Evolutionary conservation across 2,888 invertebrate genomes (phyloP).

Genomic region (Steinernema carpocapsae): DNA sequence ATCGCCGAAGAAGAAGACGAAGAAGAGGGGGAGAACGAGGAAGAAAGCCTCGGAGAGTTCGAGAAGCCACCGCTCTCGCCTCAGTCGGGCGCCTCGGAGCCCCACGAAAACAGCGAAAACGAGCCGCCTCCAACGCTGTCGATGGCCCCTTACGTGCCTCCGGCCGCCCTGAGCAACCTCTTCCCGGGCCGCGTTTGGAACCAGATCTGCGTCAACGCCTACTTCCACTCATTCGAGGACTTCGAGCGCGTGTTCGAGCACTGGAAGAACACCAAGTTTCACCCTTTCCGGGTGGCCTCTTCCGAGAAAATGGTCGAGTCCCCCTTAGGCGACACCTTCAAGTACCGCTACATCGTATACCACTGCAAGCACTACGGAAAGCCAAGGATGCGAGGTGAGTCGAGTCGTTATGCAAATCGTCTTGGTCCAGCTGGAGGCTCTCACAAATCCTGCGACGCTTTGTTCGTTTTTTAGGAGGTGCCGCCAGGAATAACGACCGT

Average conservation of each 20-base stretch:
- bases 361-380: constrained; percentile 66
- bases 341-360: constrained; percentile 66
- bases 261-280: constrained; percentile 57
- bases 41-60: constrained; percentile 12
- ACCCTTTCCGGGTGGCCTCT: constrained; percentile 65
- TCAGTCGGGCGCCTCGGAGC: background rate
- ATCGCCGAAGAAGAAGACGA: constrained; percentile 27
- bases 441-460: constrained; percentile 25
- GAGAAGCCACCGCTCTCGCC: background rate
- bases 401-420: background rate
- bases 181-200: constrained; percentile 20
- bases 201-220: background rate
- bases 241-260: constrained; percentile 58
- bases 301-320: constrained; percentile 57
- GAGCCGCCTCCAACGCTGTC: background rate
- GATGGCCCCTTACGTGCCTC: constrained; percentile 18
- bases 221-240: constrained; percentile 44
- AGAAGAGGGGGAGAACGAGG: background rate
- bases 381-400: constrained; percentile 65
- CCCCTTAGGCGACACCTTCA: constrained; percentile 49
- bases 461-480: constrained; percentile 24
- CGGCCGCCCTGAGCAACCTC: constrained; percentile 40
- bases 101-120: constrained; percentile 15
- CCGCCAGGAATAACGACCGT: constrained; percentile 18
- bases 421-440: constrained; percentile 8